A percentile compares a stretch with the other conserved stretches of the same genome.
Conservation (phyloP, 2,113 vertebrate genomes). For the Cygnus atratus region DNA sequence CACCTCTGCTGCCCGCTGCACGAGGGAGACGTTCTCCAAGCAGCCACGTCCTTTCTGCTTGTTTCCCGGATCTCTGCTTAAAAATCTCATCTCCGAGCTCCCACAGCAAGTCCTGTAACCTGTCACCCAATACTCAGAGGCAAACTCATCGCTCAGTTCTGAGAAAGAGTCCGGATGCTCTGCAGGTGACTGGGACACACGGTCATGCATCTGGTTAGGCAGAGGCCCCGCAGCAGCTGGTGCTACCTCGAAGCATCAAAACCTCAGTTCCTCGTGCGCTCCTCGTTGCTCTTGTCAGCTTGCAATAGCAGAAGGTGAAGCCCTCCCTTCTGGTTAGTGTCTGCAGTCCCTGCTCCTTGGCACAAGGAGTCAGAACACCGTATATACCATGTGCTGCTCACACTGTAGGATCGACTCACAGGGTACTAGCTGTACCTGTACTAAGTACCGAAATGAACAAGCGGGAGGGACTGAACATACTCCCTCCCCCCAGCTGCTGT, state of each 20-base stretch:
- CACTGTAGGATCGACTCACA: neutral
- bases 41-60: neutral
- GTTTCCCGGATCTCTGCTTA: neutral
- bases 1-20: neutral
- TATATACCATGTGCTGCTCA: neutral
- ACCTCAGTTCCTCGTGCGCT: neutral
- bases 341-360: neutral
- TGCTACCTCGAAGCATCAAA: neutral
- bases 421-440: neutral
- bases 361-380: neutral
- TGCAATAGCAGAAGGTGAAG: neutral
- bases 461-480: neutral
- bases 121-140: neutral
- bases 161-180: neutral
- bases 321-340: neutral
- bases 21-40: neutral
- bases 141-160: neutral
- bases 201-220: neutral
- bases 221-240: no score
- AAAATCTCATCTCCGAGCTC: neutral
- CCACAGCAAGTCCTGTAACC: neutral
- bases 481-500: rapidly evolving
- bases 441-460: neutral
- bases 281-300: neutral
- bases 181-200: neutral